Base-by-base conservation (phyloP, 2,797 vertebrate species). In the Cryptoprocta ferox region DNA sequence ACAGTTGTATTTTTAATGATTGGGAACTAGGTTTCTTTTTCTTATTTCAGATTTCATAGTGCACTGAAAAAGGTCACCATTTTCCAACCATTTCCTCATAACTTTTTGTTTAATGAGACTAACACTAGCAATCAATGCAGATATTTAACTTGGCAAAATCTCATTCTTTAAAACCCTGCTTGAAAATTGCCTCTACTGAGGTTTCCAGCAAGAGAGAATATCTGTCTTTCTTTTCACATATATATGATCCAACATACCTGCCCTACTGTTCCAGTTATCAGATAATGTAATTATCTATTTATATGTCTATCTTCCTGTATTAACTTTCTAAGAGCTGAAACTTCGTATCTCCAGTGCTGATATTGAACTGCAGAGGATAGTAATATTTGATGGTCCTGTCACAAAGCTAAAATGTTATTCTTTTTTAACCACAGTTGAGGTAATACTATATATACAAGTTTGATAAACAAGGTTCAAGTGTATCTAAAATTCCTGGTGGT, bases 11-110 rank as follows among this genome's bases (percentile, higher is more conserved):
- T 92, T 93, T 88, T 85, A 96, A 84, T 85, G 66, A 95, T 39
- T 82, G 32, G 63, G 84, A 94, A 81, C 45, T 35, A 80, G n/a
- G n/a, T 81, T 94, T 93, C 42, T 28, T 59, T 83, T 90, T 81
- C 71, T 26, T 91, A n/a, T 75, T 96, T 97, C 92, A 82, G 35
- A 94, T 76, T 78, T 95, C 68, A 83, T 53, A 71, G 39, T 56
- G 11, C 68, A 53, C 1, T 89, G 42, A 80, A 6, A 37, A 81
- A 88, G 53, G 50, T 63, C 61, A 89, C 28, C 32, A 93, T 84
- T 91, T 93, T 61, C 19, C 39, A 48, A 45, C 0, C 32, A 84
- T 50, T 79, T 83, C 18, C 88, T 94, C 37, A 37, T 45, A 70
- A 66, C 7, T 68, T 53, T 45, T 87, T 16, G 75, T 75, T 79